Conservation (phyloP, 2,888 invertebrate genomes). For the Sphaerophoria rueppellii region DNA sequence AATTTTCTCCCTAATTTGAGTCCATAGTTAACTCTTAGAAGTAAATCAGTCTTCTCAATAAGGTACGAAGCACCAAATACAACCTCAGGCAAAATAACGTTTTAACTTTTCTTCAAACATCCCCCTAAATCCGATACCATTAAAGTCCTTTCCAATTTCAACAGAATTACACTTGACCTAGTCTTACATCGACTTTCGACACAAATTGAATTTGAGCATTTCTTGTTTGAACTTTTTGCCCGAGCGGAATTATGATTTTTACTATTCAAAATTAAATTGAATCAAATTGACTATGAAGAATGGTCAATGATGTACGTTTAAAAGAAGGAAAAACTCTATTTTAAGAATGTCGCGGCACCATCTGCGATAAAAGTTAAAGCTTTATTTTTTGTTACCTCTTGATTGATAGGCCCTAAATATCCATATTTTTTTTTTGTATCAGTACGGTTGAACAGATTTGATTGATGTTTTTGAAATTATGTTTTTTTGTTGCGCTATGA, state of each 20-base stretch:
- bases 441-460: background rate
- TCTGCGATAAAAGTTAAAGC: background rate
- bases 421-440: background rate
- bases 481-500: background rate
- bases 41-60: no score
- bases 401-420: background rate
- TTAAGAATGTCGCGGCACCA: background rate
- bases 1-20: no score
- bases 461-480: conserved; percentile 9
- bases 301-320: background rate
- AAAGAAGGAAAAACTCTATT: background rate
- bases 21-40: no score
- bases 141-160: no score
- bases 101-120: no score
- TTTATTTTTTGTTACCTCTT: background rate
- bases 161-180: no score
- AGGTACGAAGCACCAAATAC: no score
- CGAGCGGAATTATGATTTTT: background rate
- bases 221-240: background rate
- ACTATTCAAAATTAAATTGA: conserved; percentile 11
- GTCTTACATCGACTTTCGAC: no score
- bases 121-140: no score
- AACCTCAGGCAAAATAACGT: no score
- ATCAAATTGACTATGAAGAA: conserved; percentile 10
- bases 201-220: conserved; percentile 7